These are phyloP conservation scores for Philypnodon macrostomus DNA, from an alignment of 2,797 vertebrate species.

Conservation along the genomic window DNA sequence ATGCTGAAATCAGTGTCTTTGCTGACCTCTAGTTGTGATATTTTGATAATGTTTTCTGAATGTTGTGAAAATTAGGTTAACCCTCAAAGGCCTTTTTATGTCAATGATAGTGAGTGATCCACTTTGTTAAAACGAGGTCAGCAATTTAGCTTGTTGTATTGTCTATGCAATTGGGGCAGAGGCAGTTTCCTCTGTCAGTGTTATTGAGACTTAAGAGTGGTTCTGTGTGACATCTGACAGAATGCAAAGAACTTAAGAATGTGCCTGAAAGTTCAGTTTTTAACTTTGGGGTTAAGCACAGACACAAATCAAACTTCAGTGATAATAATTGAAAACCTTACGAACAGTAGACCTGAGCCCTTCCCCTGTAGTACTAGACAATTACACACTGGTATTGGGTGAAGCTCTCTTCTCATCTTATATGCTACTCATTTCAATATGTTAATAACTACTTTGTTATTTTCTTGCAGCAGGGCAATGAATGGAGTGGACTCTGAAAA, in stretches of 20 bases:
- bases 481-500: constrained; percentile 84
- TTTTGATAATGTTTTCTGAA: constrained; percentile 7
- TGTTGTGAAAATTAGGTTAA: constrained; percentile 6
- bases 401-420: background rate
- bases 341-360: no score
- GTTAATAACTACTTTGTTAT: background rate
- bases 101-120: background rate
- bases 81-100: background rate
- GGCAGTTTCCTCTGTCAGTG: no score
- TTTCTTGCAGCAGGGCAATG: constrained; percentile 74
- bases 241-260: no score
- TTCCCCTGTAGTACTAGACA: no score
- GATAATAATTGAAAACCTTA: no score
- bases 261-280: no score
- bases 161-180: no score
- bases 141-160: background rate
- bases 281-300: no score
- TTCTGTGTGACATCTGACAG: no score
- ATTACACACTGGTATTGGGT: background rate
- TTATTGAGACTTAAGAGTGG: no score
- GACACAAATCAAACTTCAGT: no score
- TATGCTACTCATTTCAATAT: background rate
- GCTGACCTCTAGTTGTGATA: background rate
- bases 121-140: background rate
- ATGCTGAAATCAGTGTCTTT: constrained; percentile 1